These are phyloP conservation scores for Boleophthalmus pectinirostris DNA, from an alignment of 2,113 vertebrate genomes.

Conservation along the genomic window DNA sequence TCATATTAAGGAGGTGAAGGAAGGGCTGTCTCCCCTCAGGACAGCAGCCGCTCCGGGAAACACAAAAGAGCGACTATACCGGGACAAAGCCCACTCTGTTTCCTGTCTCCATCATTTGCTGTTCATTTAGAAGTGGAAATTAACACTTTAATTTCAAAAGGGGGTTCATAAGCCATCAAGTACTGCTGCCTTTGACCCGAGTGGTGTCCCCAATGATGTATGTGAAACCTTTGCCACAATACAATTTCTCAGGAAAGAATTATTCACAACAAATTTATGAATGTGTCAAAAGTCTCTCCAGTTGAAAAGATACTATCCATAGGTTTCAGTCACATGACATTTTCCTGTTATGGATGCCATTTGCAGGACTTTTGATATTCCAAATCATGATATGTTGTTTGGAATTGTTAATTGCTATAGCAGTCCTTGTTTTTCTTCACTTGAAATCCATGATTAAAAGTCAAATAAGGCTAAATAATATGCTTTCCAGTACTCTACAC, in stretches of 20 bases:
- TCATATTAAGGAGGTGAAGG: constrained; percentile 49
- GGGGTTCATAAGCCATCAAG: constrained; percentile 37
- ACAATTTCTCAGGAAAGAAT: not conserved
- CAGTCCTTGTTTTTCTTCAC: too few relatives aligned
- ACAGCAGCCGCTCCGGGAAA: constrained; percentile 42
- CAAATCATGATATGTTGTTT: too few relatives aligned
- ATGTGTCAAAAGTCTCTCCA: not conserved
- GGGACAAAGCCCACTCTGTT: constrained; percentile 65
- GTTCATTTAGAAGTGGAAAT: constrained; percentile 4
- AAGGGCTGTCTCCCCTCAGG: constrained; percentile 56
- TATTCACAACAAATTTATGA: not conserved
- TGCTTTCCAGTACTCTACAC: not conserved
- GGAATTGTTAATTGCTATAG: too few relatives aligned
- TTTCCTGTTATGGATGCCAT: too few relatives aligned
- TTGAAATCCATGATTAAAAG: too few relatives aligned
- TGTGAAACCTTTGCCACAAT: constrained; percentile 1
- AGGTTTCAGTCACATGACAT: too few relatives aligned
- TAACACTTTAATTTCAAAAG: constrained; percentile 8
- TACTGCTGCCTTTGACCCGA: constrained; percentile 54
- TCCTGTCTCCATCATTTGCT: constrained; percentile 54
- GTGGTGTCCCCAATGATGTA: constrained; percentile 29
- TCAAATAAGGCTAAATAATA: too few relatives aligned
- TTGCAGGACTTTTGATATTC: too few relatives aligned
- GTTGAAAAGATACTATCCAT: not conserved
- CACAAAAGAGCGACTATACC: constrained; percentile 64